Conservation (phyloP, 2,113 vertebrate genomes). For the Datnioides undecimradiatus region DNA sequence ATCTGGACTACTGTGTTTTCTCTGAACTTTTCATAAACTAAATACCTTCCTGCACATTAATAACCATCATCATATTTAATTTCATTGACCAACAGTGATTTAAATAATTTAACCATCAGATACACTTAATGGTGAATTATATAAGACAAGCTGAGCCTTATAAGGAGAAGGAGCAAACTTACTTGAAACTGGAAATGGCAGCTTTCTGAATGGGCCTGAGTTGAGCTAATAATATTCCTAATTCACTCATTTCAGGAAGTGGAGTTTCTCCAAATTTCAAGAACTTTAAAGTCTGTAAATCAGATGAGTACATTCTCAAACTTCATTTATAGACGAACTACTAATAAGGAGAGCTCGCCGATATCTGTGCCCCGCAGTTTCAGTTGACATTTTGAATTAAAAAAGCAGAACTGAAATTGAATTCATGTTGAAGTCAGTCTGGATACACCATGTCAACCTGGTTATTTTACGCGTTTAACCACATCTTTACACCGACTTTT, state of each 20-base stretch:
- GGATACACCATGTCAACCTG: not conserved
- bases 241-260: not conserved
- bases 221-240: not conserved
- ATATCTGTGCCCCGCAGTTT: not conserved
- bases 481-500: constrained; percentile 1
- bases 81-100: not conserved
- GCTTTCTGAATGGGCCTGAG: not conserved
- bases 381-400: constrained; percentile 21
- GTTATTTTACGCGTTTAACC: constrained; percentile 3
- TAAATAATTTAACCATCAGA: not conserved
- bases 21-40: not conserved
- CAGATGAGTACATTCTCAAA: not conserved
- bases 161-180: not conserved
- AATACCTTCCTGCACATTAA: no score
- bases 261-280: not conserved
- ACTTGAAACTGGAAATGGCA: not conserved
- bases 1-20: not conserved
- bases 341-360: not conserved
- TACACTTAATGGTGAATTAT: not conserved
- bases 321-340: constrained; percentile 8
- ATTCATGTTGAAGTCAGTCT: not conserved
- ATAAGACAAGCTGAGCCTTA: not conserved
- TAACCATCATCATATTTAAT: not conserved
- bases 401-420: constrained; percentile 14
- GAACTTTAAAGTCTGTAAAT: not conserved